Base-by-base conservation (phyloP, 2,888 invertebrate genomes). In the Napeogenes inachia region DNA sequence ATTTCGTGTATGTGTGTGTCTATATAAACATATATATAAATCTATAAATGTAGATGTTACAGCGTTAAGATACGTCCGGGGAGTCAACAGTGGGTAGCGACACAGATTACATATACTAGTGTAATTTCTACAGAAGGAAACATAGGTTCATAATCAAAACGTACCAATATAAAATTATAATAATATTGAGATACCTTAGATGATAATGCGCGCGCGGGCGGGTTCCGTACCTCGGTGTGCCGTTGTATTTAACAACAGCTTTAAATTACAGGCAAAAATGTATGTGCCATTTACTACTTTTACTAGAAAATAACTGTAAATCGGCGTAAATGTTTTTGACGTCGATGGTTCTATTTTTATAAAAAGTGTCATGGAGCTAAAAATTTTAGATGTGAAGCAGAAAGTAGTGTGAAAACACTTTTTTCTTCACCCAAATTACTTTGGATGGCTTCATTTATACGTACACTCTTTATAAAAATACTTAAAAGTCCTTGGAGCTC, bases 61-160 rank as follows among this genome's bases (percentile, higher is more conserved):
- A 58, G 61, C 58, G 76, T 81, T 82, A 82, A 21, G 76, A 72
- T 71, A 75, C 78, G 82, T 78, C 76, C 76, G 72, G 87, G 85
- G 89, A 89, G 89, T 73, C 87, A 85, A 85, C 89, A 87, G 88
- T 80, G 83, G 74, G 68, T 72, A 78, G 80, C 83, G 84, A 78
- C 77, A 76, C 74, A 74, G 70, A 79, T 78, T 75, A 80, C 78
- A 81, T 87, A 87, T 59, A 80, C 82, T 91, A 91, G 91, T 81
- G 89, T 91, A 91, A 91, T 91, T 91, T 91, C 90, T 91, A 91
- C 89, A 79, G 82, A 89, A 88, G 85, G 85, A 89, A 67, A 64
- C 61, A 91, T 92, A 92, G 91, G 87, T 85, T 89, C 90, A 91
- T 92, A 92, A 92, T 92, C 92, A 92, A 94, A 93, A 94, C 91